A percentile compares a stretch with the other conserved stretches of the same genome.
phyloP scores from a whole-genome alignment of 1,140 invertebrate species.

The Coboldia fuscipes region DNA sequence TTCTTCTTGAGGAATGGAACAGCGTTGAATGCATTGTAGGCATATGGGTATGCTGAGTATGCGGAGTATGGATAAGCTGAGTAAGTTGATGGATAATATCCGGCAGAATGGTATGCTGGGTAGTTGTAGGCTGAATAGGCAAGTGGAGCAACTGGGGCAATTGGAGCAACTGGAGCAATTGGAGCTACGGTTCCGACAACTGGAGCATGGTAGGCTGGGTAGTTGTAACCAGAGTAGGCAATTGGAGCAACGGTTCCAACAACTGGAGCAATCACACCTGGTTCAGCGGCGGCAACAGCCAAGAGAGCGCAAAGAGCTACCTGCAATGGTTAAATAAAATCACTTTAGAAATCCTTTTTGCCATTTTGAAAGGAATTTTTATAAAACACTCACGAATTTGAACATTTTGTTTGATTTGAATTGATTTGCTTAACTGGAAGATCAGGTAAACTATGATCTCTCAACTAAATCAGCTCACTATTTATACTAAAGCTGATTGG shows the following conservation, averaged over 20 bases:
- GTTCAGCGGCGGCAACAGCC: conserved; percentile 26
- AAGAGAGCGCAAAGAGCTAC: conserved; percentile 24
- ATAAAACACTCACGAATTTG: conserved; percentile 12
- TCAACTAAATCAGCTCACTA: too few relatives aligned
- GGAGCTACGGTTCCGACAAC: conserved; percentile 8
- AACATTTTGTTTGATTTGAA: conserved; percentile 7
- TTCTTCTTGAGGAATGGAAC: too few relatives aligned
- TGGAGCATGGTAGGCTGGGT: conserved; percentile 25
- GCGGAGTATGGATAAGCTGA: background rate
- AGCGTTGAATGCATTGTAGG: background rate
- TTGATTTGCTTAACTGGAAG: too few relatives aligned
- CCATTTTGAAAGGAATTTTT: too few relatives aligned
- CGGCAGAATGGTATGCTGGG: conserved; percentile 1
- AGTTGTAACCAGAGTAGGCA: conserved; percentile 7
- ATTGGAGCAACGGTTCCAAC: conserved; percentile 8
- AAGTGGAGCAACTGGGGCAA: too few relatives aligned
- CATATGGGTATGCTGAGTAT: background rate
- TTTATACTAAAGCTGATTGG: too few relatives aligned
- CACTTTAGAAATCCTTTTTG: too few relatives aligned
- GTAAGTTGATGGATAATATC: conserved; percentile 6
- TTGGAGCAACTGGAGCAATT: conserved; percentile 6
- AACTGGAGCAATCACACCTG: conserved; percentile 17
- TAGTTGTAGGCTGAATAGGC: too few relatives aligned
- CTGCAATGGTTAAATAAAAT: conserved; percentile 12
- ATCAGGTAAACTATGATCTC: too few relatives aligned